Evolutionary conservation across 2,888 invertebrate species (phyloP), one percentile per base, ranked within the genome.

Genomic region (Cancer borealis): DNA sequence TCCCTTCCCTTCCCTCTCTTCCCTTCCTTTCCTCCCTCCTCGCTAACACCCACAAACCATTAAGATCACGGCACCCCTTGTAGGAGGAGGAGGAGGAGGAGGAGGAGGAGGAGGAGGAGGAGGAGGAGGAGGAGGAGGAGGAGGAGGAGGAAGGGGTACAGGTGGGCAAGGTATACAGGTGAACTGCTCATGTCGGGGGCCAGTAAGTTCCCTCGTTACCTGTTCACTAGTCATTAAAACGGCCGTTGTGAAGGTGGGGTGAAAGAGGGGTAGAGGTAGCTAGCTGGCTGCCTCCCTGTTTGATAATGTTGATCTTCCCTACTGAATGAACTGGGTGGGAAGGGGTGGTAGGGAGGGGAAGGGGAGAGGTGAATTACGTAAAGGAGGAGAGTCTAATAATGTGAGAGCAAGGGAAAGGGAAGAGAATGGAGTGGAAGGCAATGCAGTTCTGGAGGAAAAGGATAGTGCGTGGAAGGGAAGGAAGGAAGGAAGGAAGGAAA

Each of bases 141-240:
- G 39, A 2, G 39, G 39, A 2, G 39, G 39, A 84, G 84, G 84
- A 14, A 12, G 39, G 39, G 84, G 26, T 4, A 14, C 84, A 84
- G 84, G 39, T 84, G 84, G 84, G 39, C 84, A 84, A 39, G 30
- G 84, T 39, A 39, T 39, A 84, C 84, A 84, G 84, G 84, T 84
- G 39, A 84, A 17, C 84, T 39, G 84, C 84, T 84, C 84, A 30
- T 84, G 84, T 79, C 73, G 73, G 73, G 73, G 73, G n/a, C 73
- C 73, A 79, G 73, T 79, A 79, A 79, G 73, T 79, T 79, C 73
- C 26, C 73, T 79, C 73, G 73, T 84, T 84, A 84, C 84, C 84
- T 84, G 84, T 84, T 39, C 84, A 84, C 84, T 17, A 84, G 84
- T 84, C 84, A 84, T 84, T 84, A 84, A 84, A 39, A 10, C 73